Evolutionary conservation across 2,797 vertebrate genomes (phyloP).

Genomic region (Rhodeus uyekii): DNA sequence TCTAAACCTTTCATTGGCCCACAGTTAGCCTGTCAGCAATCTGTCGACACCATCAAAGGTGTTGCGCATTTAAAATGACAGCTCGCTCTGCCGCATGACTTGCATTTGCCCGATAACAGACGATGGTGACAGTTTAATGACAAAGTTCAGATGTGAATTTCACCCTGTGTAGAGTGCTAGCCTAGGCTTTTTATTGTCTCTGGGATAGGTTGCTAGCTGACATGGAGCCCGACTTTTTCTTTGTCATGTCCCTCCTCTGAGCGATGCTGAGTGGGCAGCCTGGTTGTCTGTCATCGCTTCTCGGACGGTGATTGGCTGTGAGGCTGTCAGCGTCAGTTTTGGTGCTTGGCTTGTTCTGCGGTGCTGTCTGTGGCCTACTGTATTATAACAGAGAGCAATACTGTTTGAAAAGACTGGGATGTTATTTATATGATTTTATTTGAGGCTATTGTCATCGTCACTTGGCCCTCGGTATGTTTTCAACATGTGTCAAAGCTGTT

Average conservation of each 20-base stretch:
- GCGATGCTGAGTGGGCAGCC: constrained; percentile 62
- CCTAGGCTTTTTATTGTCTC: constrained; percentile 73
- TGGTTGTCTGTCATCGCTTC: constrained; percentile 59
- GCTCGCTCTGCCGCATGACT: constrained; percentile 15
- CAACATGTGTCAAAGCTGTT: not conserved
- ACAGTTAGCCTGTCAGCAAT: constrained; percentile 68
- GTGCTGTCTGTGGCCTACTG: constrained; percentile 75
- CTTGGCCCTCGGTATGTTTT: not conserved
- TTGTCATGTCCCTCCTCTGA: constrained; percentile 64
- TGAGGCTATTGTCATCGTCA: not conserved
- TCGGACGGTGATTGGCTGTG: constrained; percentile 71
- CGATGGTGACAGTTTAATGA: constrained; percentile 11
- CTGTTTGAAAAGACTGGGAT: constrained; percentile 12
- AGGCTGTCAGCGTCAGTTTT: constrained; percentile 74
- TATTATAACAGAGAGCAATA: constrained; percentile 38
- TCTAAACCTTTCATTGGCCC: constrained; percentile 56
- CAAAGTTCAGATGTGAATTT: constrained; percentile 22
- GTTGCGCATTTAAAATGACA: constrained; percentile 72
- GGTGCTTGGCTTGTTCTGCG: constrained; percentile 66
- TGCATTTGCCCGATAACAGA: constrained; percentile 8
- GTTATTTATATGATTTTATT: constrained; percentile 14
- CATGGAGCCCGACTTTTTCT: constrained; percentile 71
- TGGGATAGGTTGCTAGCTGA: constrained; percentile 71
- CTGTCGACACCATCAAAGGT: constrained; percentile 59
- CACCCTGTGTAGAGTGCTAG: constrained; percentile 16